Evolutionary conservation across 2,113 vertebrate genomes (phyloP).

Genomic region (Leiothrix lutea): DNA sequence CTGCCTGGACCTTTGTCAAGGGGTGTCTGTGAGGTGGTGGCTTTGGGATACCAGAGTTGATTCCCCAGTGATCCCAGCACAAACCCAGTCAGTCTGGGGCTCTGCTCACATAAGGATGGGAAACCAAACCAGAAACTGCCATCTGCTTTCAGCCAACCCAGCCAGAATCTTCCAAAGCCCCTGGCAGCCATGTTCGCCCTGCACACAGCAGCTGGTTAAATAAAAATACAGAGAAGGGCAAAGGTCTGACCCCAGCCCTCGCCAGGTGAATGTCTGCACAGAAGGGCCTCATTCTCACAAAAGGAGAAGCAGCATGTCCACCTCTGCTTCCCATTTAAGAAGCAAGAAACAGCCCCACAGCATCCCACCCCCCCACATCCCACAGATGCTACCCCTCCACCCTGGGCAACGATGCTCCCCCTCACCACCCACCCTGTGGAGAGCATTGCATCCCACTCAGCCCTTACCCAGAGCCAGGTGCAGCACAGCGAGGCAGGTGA

Average conservation of each 20-base stretch:
- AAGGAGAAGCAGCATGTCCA: not conserved
- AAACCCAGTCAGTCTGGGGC: not conserved
- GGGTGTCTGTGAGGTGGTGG: fast-evolving
- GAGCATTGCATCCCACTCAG: not conserved
- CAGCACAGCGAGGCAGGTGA: not conserved
- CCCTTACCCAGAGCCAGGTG: slow-evolving; percentile 35
- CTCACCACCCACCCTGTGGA: not conserved
- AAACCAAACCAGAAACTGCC: fast-evolving
- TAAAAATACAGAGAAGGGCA: not conserved
- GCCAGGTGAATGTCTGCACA: not conserved
- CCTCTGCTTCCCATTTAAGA: not conserved
- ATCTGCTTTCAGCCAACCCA: not conserved
- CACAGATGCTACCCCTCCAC: not conserved
- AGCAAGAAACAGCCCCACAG: not conserved
- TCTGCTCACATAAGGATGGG: not conserved
- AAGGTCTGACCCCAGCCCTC: not conserved
- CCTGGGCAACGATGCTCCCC: fast-evolving
- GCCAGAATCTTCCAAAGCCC: not conserved
- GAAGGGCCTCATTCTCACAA: not conserved
- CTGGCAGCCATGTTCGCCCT: not conserved
- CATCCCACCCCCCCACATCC: not conserved
- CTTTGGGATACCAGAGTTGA: not conserved
- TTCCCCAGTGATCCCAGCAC: not conserved
- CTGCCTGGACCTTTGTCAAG: not conserved
- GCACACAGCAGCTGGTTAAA: not conserved